A percentile compares a stretch with the other conserved stretches of the same genome.
Evolutionary conservation across 2,113 vertebrate genomes (phyloP).

Genomic region (Passerina amoena): DNA sequence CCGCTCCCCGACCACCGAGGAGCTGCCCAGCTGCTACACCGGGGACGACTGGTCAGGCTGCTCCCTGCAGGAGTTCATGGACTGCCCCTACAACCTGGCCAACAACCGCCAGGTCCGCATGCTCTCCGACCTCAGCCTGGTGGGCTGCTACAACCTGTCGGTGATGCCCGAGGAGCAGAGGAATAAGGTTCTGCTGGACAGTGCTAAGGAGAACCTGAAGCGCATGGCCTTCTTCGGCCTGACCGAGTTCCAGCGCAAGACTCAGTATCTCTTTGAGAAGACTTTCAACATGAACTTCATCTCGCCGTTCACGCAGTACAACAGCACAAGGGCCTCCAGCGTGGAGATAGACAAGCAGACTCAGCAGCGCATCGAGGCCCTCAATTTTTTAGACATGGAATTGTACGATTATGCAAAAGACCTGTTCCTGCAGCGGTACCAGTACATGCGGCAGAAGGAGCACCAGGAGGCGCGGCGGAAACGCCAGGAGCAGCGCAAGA

Average conservation of each 20-base stretch:
- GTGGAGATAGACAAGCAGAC: conserved; percentile 87
- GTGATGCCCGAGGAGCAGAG: conserved; percentile 90
- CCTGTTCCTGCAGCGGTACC: conserved; percentile 95
- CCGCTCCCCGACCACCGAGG: conserved; percentile 87
- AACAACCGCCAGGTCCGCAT: conserved; percentile 97
- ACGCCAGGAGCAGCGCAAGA: conserved; percentile 87
- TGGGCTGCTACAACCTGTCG: conserved; percentile 95
- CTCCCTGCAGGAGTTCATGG: conserved; percentile 93
- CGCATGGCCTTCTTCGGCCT: conserved; percentile 97
- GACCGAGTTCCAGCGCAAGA: conserved; percentile 96
- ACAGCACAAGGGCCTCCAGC: conserved; percentile 92
- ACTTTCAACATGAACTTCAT: conserved; percentile 96
- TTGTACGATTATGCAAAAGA: conserved; percentile 95
- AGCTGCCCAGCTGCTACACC: conserved; percentile 92
- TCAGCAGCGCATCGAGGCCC: conserved; percentile 85
- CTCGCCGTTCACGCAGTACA: conserved; percentile 93
- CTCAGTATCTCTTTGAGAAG: conserved; percentile 95
- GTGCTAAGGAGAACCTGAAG: conserved; percentile 92
- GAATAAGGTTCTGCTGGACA: conserved; percentile 90
- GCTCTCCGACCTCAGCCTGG: conserved; percentile 93
- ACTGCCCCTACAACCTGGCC: conserved; percentile 93
- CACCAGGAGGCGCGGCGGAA: conserved; percentile 88
- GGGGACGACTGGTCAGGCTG: conserved; percentile 98
- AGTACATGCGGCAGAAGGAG: conserved; percentile 92
- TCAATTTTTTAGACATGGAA: conserved; percentile 93